A percentile compares a stretch with the other conserved stretches of the same genome.
These are phyloP conservation scores for Chloebia gouldiae DNA, from an alignment of 2,113 vertebrate species.

Conservation along the genomic window DNA sequence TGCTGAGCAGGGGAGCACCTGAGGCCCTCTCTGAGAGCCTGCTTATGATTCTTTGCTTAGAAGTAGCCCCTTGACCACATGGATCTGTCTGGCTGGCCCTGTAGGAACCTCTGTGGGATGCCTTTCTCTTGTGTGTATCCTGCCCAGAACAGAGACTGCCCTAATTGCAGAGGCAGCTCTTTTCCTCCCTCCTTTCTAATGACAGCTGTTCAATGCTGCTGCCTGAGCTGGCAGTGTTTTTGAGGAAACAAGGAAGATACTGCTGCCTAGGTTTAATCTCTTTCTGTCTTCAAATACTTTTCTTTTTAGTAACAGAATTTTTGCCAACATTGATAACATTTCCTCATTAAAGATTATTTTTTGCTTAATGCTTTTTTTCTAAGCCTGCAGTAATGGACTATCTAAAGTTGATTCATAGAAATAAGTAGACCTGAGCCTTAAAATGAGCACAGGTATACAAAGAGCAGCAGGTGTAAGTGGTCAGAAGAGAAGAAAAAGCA, in stretches of 20 bases:
- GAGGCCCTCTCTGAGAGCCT: neutral
- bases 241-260: neutral
- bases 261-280: neutral
- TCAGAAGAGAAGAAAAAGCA: neutral
- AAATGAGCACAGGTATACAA: neutral
- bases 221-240: neutral
- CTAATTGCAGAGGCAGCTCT: neutral
- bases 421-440: rapidly evolving
- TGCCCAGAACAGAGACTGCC: neutral
- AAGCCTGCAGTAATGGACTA: neutral
- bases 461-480: neutral
- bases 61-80: neutral
- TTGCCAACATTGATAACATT: neutral
- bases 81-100: neutral
- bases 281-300: neutral
- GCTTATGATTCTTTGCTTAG: neutral
- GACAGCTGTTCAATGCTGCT: neutral
- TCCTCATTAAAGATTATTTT: neutral
- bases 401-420: neutral
- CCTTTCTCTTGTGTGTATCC: neutral
- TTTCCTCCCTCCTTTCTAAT: neutral
- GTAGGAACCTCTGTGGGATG: neutral
- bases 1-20: neutral
- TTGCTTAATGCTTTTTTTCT: neutral
- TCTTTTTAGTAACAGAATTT: neutral